Evolutionary conservation across 2,797 vertebrate genomes (phyloP).

Genomic region (Hippopotamyrus pictus): DNA sequence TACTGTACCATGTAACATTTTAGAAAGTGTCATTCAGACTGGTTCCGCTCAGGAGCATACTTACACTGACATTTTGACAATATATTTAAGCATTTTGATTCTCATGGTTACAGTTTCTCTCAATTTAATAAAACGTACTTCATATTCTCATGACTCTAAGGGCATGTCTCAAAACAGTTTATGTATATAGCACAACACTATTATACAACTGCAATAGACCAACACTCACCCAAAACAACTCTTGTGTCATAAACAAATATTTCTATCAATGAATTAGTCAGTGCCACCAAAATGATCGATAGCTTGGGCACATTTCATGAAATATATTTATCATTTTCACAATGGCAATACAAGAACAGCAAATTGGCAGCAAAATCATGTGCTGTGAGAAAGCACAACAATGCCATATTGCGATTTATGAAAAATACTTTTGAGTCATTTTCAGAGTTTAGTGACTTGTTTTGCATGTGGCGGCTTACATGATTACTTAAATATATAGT

Average conservation of each 20-base stretch:
- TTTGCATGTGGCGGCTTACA: not conserved
- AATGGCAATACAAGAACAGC: not conserved
- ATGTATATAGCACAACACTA: not conserved
- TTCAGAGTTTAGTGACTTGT: not conserved
- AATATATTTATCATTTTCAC: not conserved
- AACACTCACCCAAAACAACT: not conserved
- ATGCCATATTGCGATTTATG: not conserved
- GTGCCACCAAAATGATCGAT: not conserved
- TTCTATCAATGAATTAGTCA: not conserved
- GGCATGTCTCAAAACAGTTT: not conserved
- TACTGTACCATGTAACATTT: not conserved
- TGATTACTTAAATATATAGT: not conserved
- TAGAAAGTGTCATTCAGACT: not conserved
- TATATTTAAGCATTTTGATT: not conserved
- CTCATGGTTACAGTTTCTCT: not conserved
- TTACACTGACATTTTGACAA: not conserved
- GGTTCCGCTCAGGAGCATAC: not conserved
- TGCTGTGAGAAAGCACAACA: not conserved
- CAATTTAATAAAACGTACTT: not conserved
- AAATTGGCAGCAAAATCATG: not conserved
- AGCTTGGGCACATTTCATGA: not conserved
- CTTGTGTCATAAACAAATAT: not conserved
- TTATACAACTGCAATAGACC: not conserved
- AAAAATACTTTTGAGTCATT: not conserved
- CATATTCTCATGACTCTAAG: not conserved